Conservation (phyloP, 2,797 vertebrate species). For the Gobionotothen gibberifrons region DNA sequence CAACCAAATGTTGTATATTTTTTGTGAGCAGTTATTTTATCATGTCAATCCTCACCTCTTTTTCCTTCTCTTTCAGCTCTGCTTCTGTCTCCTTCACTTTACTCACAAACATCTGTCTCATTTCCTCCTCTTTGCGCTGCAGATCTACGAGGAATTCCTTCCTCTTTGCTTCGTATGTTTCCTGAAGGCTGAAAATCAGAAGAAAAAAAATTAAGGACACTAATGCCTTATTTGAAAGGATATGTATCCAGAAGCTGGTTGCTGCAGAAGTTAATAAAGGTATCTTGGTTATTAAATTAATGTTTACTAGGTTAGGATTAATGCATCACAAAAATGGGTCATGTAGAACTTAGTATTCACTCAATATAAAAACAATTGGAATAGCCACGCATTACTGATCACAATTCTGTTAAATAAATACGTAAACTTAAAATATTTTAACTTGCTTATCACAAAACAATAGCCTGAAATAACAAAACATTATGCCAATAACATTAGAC, state of each 20-base stretch:
- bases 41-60: constrained; percentile 82
- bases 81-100: constrained; percentile 98
- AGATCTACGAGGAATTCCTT: constrained; percentile 94
- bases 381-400: not conserved
- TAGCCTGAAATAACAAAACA: not conserved
- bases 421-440: too few species aligned
- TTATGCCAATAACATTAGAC: not conserved
- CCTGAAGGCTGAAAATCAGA: constrained; percentile 88
- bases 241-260: not conserved
- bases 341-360: not conserved
- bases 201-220: constrained; percentile 15
- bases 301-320: not conserved
- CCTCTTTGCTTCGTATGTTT: constrained; percentile 95
- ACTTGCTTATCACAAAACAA: not conserved
- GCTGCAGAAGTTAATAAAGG: not conserved
- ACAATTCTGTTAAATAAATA: too few species aligned
- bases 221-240: not conserved
- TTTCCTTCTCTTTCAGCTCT: constrained; percentile 96
- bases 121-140: constrained; percentile 95
- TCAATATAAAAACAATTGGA: not conserved
- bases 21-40: not conserved
- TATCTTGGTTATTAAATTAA: not conserved
- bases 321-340: constrained; percentile 1
- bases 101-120: constrained; percentile 98
- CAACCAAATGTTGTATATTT: not conserved